Evolutionary conservation across 2,888 invertebrate genomes (phyloP), one percentile per base, ranked within the genome.

Genomic region (Drosophila quinaria): DNA sequence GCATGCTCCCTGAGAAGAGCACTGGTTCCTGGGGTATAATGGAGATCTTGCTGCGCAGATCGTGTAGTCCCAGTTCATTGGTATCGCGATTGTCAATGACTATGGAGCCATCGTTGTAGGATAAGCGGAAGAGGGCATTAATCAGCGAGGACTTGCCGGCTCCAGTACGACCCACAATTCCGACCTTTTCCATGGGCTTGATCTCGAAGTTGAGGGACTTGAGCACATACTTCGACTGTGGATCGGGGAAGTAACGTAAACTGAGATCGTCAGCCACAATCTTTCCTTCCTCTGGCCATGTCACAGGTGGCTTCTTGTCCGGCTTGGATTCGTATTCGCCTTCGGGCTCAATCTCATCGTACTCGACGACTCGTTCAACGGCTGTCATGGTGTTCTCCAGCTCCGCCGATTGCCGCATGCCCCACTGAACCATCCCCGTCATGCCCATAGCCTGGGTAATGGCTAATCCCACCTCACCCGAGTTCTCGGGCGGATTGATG

Each of bases 341-440:
- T 92, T 93, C 93, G 0, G 92, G 74, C 46, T 92, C 91, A 11
- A 93, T 87, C n/a, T 84, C 66, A 25, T 94, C 94, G 91, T 97
- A 97, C 84, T 96, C 96, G 66, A 95, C 92, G 70, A 95, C 94
- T 78, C 95, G 94, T 93, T 99, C 98, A 0, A 98, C 98, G 6
- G 97, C 96, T 4, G 97, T 97, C 97, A 97, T 97, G 75, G 96
- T 96, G 90, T 97, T 97, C 90, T 96, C 97, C 6, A 97, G 92
- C 91, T 98, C 98, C 0, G 98, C 97, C 82, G 97, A 97, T 92
- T 98, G 98, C 2, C 98, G 93, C 95, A 98, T 97, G 22, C 97
- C 97, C 97, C 97, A 98, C 41, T 93, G 93, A 0, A 93, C 93
- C 92, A 93, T 93, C 11, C 96, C 96, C 0, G 96, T 96, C 64